phyloP scores from a whole-genome alignment of 92 coral and sea anemone genomes.

The Actinernus sp. region DNA sequence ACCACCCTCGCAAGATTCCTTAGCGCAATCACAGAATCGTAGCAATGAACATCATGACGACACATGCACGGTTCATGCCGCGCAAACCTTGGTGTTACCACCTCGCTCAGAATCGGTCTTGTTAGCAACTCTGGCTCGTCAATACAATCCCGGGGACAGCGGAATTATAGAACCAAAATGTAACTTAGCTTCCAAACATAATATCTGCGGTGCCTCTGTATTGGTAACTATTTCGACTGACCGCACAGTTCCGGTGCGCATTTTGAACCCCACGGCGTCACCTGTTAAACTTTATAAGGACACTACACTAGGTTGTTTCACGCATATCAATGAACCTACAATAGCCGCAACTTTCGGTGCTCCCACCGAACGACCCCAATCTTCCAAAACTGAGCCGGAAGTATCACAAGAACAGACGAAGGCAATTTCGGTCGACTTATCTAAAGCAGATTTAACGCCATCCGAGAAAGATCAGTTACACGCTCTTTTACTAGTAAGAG shows the following conservation, averaged over 20 bases:
- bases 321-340: no score
- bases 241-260: constrained; percentile 22
- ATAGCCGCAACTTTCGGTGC: no score
- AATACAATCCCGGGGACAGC: constrained; percentile 4
- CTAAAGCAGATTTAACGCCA: constrained; percentile 6
- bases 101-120: constrained; percentile 53
- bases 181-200: constrained; percentile 23
- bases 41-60: neutral
- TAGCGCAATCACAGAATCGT: no score
- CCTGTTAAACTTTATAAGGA: constrained; percentile 19
- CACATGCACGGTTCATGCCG: constrained; percentile 14
- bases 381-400: no score
- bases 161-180: constrained; percentile 50
- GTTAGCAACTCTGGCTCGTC: constrained; percentile 17
- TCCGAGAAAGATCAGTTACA: constrained; percentile 1
- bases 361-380: no score
- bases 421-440: neutral
- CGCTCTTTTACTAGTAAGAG: constrained; percentile 2
- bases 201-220: constrained; percentile 31
- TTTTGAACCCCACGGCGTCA: constrained; percentile 33
- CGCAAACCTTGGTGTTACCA: constrained; percentile 21
- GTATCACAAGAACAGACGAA: no score
- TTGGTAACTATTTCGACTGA: constrained; percentile 18
- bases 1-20: no score
- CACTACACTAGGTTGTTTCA: constrained; percentile 28